Evolutionary conservation across 2,113 vertebrate genomes (phyloP).

Genomic region (Oryzias curvinotus): DNA sequence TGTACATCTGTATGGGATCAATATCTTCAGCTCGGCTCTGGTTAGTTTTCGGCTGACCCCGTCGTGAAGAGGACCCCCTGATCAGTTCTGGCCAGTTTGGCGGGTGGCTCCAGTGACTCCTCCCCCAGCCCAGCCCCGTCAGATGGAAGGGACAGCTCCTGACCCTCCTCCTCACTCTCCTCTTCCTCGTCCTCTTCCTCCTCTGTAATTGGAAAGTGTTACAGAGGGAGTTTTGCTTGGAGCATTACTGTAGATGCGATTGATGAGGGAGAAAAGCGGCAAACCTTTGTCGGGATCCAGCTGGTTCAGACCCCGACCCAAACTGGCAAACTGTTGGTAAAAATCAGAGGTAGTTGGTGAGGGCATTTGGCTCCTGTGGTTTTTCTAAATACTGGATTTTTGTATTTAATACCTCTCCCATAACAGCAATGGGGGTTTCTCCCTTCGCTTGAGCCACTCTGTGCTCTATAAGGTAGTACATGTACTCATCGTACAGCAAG

Average conservation of each 20-base stretch:
- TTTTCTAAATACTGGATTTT: background rate
- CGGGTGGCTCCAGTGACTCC: slow-evolving; percentile 85
- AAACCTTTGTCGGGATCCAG: slow-evolving; percentile 89
- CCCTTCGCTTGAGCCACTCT: slow-evolving; percentile 91
- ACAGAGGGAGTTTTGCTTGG: background rate
- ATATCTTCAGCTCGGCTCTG: slow-evolving; percentile 6
- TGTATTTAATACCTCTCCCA: slow-evolving; percentile 86
- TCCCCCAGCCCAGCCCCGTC: slow-evolving; percentile 78
- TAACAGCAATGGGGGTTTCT: slow-evolving; percentile 92
- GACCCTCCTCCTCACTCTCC: slow-evolving; percentile 89
- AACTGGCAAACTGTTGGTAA: slow-evolving; percentile 83
- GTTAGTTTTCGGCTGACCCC: slow-evolving; percentile 71
- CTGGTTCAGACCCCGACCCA: slow-evolving; percentile 82
- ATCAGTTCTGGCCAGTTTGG: slow-evolving; percentile 86
- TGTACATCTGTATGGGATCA: slow-evolving; percentile 50
- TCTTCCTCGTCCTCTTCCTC: slow-evolving; percentile 93
- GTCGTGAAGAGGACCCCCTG: slow-evolving; percentile 77
- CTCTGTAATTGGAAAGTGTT: slow-evolving; percentile 68
- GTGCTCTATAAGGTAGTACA: slow-evolving; percentile 95
- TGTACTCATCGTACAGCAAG: slow-evolving; percentile 92
- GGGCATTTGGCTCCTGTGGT: background rate
- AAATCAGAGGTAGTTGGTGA: slow-evolving; percentile 24
- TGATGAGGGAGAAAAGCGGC: background rate
- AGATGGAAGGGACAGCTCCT: slow-evolving; percentile 83
- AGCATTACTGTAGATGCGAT: background rate